Evolutionary conservation across 2,888 invertebrate genomes (phyloP).

Genomic region (Poecilobothrus nobilitatus): DNA sequence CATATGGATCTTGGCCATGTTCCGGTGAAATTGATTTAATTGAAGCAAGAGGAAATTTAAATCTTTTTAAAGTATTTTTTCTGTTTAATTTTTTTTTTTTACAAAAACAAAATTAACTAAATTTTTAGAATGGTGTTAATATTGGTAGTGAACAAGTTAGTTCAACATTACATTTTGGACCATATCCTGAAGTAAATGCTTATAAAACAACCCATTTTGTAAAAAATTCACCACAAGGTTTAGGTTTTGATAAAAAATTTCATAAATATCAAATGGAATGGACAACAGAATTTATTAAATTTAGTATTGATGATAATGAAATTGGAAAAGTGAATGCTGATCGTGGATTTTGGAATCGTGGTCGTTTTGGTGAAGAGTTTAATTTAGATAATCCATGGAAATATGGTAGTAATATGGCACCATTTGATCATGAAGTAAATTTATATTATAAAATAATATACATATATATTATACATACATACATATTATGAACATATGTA

Average conservation of each 20-base stretch:
- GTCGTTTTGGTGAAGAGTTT: constrained; percentile 47
- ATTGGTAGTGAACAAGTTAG: constrained; percentile 53
- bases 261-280: constrained; percentile 60
- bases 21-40: constrained; percentile 66
- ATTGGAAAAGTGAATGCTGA: constrained; percentile 46
- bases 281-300: constrained; percentile 45
- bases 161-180: constrained; percentile 61
- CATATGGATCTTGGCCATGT: constrained; percentile 60
- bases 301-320: constrained; percentile 46
- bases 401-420: constrained; percentile 51
- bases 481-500: constrained; percentile 1
- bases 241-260: constrained; percentile 38
- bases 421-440: constrained; percentile 58
- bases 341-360: constrained; percentile 59
- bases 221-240: constrained; percentile 22
- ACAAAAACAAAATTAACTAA: neutral
- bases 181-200: constrained; percentile 48
- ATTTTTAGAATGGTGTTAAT: constrained; percentile 41
- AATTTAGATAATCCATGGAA: constrained; percentile 19
- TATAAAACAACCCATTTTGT: constrained; percentile 43
- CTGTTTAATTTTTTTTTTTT: neutral
- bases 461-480: too few species aligned
- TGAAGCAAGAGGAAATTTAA: constrained; percentile 57
- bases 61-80: constrained; percentile 31
- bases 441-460: too few species aligned